Percentiles rank a stretch among this genome's conserved stretches.
phyloP scores from a whole-genome alignment of 1,140 invertebrate species.

The Eufriesea mexicana region DNA sequence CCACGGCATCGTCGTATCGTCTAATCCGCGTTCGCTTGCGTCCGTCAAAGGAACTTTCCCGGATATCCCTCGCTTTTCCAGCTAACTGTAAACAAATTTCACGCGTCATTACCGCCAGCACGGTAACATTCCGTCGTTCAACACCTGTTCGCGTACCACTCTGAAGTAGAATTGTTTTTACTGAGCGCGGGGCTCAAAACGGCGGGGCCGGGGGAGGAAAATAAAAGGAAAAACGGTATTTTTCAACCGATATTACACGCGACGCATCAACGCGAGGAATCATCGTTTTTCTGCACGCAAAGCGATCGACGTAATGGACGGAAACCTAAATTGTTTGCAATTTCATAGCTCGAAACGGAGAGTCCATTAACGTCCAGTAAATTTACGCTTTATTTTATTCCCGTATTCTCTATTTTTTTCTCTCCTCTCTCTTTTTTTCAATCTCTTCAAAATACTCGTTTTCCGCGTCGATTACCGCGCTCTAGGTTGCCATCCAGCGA shows the following conservation, averaged over 20 bases:
- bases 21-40: background rate
- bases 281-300: background rate
- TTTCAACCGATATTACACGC: background rate
- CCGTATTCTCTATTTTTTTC: background rate
- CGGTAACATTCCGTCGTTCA: background rate
- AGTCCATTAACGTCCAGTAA: constrained; percentile 5
- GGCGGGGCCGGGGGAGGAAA: background rate
- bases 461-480: background rate
- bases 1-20: background rate
- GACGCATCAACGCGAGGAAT: background rate
- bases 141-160: background rate
- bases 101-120: background rate
- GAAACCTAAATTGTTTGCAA: constrained; percentile 28
- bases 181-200: background rate
- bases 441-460: constrained; percentile 1
- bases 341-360: constrained; percentile 17
- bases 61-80: background rate
- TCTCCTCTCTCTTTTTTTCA: background rate
- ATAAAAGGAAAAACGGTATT: background rate
- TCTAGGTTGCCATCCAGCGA: background rate
- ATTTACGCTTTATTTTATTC: background rate
- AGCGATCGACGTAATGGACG: constrained; percentile 15
- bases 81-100: constrained; percentile 16
- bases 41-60: background rate
- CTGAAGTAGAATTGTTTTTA: background rate